Evolutionary conservation across 2,888 invertebrate species (phyloP).

Genomic region (Stenolophus ochropezus): DNA sequence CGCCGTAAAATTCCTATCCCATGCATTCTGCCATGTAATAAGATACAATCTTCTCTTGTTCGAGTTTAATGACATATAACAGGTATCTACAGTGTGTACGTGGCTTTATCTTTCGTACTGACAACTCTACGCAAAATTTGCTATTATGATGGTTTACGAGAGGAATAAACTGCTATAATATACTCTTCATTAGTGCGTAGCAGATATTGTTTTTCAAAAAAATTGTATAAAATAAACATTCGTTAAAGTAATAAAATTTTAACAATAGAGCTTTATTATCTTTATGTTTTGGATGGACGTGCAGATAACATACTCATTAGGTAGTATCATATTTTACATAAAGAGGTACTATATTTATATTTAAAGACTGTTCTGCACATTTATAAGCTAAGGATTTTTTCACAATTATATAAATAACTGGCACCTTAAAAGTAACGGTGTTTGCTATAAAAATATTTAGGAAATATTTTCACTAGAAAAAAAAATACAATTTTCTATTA

Average conservation of each 20-base stretch:
- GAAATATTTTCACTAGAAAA: too few species aligned
- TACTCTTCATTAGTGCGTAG: not conserved
- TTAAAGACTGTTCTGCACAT: too few species aligned
- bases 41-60: not conserved
- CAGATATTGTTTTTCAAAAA: not conserved
- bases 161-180: not conserved
- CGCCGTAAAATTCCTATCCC: not conserved
- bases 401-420: too few species aligned
- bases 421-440: too few species aligned
- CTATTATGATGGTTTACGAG: not conserved
- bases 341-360: too few species aligned
- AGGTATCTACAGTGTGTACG: slow-evolving; percentile 36
- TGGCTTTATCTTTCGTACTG: not conserved
- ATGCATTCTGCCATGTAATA: slow-evolving; percentile 14
- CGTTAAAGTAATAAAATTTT: not conserved
- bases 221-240: not conserved
- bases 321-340: too few species aligned
- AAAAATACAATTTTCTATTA: too few species aligned
- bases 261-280: not conserved
- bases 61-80: slow-evolving; percentile 51
- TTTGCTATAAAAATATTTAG: too few species aligned
- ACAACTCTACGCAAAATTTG: not conserved
- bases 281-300: not conserved
- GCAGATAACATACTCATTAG: not conserved
- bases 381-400: too few species aligned